These are phyloP conservation scores for Chondrilla cf. caribensis DNA, from an alignment of 37 sponge, comb jelly and placozoan species.

Conservation along the genomic window DNA sequence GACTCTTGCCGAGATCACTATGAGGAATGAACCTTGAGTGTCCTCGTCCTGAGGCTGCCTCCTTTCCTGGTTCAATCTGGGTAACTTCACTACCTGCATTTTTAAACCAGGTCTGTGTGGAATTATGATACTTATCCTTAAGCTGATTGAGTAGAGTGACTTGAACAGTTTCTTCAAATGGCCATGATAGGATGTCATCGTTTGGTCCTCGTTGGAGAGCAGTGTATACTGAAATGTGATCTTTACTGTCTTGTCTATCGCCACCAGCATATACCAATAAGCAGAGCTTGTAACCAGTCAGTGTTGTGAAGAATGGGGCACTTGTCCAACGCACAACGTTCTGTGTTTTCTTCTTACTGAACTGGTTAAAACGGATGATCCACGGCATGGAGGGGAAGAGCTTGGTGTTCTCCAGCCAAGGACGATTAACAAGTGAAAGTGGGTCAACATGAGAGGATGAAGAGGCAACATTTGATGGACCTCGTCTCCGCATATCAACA, in stretches of 20 bases:
- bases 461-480: too few species aligned
- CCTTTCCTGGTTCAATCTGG: background rate
- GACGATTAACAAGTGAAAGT: too few species aligned
- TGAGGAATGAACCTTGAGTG: background rate
- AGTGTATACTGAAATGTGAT: background rate
- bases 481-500: background rate
- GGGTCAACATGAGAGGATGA: too few species aligned
- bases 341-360: background rate
- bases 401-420: constrained; percentile 10
- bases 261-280: constrained; percentile 3
- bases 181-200: background rate
- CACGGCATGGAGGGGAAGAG: constrained; percentile 4
- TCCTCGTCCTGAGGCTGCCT: background rate
- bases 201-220: background rate
- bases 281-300: constrained; percentile 4
- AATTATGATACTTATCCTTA: background rate
- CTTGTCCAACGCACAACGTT: background rate
- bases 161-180: background rate
- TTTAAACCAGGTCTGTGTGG: background rate
- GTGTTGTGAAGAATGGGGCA: background rate
- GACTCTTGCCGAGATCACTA: background rate
- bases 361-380: background rate
- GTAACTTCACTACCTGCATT: background rate
- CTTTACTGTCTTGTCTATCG: background rate
- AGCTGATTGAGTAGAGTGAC: background rate